Evolutionary conservation across 2,888 invertebrate species (phyloP).

Genomic region (Oxystoma pomonae): DNA sequence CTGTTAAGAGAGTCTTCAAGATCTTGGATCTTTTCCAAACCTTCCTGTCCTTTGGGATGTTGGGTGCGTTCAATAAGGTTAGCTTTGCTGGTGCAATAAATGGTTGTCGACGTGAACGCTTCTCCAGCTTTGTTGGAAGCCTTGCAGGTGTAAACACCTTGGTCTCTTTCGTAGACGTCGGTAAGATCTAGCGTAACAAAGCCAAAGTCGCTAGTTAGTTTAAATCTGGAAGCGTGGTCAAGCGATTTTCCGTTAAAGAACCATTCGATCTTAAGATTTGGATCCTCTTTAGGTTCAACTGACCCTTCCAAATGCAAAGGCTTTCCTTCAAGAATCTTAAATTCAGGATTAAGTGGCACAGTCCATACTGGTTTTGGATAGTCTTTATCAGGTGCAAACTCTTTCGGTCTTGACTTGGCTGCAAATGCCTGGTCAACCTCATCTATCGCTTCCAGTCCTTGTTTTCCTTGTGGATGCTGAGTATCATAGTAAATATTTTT

Average conservation of each 20-base stretch:
- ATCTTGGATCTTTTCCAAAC: conserved; percentile 85
- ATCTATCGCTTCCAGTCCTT: conserved; percentile 84
- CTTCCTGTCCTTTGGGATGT: conserved; percentile 93
- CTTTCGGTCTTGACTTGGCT: conserved; percentile 65
- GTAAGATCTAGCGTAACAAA: conserved; percentile 91
- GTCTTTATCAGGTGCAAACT: conserved; percentile 67
- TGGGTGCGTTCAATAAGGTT: conserved; percentile 84
- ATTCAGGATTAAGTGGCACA: conserved; percentile 75
- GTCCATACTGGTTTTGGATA: conserved; percentile 86
- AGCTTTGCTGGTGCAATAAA: conserved; percentile 78
- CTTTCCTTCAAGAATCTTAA: conserved; percentile 76
- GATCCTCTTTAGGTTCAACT: conserved; percentile 91
- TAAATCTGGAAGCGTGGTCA: conserved; percentile 85
- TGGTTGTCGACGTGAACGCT: conserved; percentile 87
- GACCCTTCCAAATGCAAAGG: conserved; percentile 90
- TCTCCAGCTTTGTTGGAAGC: conserved; percentile 85
- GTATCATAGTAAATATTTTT: conserved; percentile 81
- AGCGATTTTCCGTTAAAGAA: conserved; percentile 87
- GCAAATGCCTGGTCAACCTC: conserved; percentile 82
- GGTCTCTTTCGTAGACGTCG: conserved; percentile 89
- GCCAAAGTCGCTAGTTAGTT: conserved; percentile 92
- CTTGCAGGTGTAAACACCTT: conserved; percentile 90
- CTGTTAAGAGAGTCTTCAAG: conserved; percentile 80
- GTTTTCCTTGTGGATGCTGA: conserved; percentile 91
- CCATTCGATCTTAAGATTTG: conserved; percentile 88